These are phyloP conservation scores for Holotrichia oblita DNA, from an alignment of 1,140 invertebrate species.

Conservation along the genomic window DNA sequence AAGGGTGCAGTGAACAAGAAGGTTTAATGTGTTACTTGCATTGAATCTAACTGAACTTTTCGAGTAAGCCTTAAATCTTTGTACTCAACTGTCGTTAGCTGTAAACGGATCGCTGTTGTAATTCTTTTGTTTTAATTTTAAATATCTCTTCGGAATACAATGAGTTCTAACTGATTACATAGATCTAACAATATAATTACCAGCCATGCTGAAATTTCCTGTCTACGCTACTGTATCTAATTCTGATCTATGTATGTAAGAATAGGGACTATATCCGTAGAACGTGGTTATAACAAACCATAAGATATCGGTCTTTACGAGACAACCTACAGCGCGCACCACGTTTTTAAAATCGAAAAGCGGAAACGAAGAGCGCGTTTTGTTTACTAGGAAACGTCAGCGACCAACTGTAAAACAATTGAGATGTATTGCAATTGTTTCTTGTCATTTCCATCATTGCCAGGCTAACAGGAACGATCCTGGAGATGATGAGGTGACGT, in stretches of 20 bases:
- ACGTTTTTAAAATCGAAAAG: conserved; percentile 30
- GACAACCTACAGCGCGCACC: conserved; percentile 33
- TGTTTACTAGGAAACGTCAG: conserved; percentile 39
- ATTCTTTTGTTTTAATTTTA: no score
- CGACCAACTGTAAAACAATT: conserved; percentile 34
- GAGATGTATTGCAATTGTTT: conserved; percentile 35
- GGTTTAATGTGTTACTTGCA: no score
- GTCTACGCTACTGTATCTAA: neutral
- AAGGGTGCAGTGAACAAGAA: no score
- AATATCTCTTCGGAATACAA: no score
- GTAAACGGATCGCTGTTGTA: no score
- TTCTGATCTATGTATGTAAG: neutral
- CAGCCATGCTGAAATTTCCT: no score
- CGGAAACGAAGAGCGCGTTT: conserved; percentile 29
- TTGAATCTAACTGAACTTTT: no score
- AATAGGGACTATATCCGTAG: neutral
- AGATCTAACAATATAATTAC: no score
- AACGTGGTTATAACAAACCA: conserved; percentile 33
- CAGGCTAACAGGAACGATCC: neutral
- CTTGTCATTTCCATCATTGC: neutral
- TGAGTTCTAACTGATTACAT: no score
- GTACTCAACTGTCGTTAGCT: no score
- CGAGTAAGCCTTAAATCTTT: no score
- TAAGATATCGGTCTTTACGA: conserved; percentile 36
- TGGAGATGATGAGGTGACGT: neutral